Conservation (phyloP, 2,888 invertebrate species). For the Bembecia ichneumoniformis region DNA sequence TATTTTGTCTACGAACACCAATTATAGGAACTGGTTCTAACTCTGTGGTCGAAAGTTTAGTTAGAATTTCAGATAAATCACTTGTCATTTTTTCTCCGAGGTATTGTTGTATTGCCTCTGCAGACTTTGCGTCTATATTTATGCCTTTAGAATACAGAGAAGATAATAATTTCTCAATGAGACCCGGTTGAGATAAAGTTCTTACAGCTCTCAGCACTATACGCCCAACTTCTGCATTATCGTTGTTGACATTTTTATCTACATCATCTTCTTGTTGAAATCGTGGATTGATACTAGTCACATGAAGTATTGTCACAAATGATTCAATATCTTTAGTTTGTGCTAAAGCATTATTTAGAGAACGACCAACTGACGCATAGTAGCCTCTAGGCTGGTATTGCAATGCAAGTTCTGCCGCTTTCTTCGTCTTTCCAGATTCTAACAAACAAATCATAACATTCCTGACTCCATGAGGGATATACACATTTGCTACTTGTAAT, state of each 20-base stretch:
- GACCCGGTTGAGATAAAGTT: conserved; percentile 50
- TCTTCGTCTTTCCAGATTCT: conserved; percentile 64
- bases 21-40: conserved; percentile 55
- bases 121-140: conserved; percentile 73
- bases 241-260: conserved; percentile 20
- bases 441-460: conserved; percentile 75
- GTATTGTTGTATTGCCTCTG: conserved; percentile 75
- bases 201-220: conserved; percentile 67
- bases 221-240: conserved; percentile 58
- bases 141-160: conserved; percentile 76
- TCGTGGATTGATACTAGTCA: conserved; percentile 32
- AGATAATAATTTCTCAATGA: conserved; percentile 62
- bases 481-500: conserved; percentile 75
- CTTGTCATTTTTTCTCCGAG: conserved; percentile 78
- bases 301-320: conserved; percentile 73
- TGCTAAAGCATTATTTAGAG: conserved; percentile 71
- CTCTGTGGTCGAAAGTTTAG: conserved; percentile 76
- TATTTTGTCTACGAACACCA: conserved; percentile 23
- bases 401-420: conserved; percentile 76
- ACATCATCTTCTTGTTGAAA: conserved; percentile 32
- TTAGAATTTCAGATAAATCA: conserved; percentile 73
- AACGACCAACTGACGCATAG: conserved; percentile 64
- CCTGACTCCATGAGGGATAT: conserved; percentile 65
- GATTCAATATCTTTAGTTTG: conserved; percentile 75
- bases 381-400: conserved; percentile 73